phyloP scores from a whole-genome alignment of 2,888 invertebrate genomes.

The Subacronicta megacephala region DNA sequence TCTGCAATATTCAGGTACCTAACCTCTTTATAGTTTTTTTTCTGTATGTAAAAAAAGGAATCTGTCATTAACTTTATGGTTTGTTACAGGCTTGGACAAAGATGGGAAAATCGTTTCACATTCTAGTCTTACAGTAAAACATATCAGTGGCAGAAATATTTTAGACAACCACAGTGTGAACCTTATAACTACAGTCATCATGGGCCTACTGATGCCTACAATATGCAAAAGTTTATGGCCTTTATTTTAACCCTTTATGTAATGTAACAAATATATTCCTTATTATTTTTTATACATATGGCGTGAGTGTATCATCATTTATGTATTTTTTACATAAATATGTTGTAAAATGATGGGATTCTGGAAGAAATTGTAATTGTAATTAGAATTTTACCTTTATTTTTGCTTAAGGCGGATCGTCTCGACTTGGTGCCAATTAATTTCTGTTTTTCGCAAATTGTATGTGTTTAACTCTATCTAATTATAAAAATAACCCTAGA shows the following conservation, averaged over 20 bases:
- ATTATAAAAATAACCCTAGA: too few relatives aligned
- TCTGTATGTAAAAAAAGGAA: neutral
- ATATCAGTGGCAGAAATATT: slow-evolving; percentile 93
- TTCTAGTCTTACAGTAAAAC: slow-evolving; percentile 92
- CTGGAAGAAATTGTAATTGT: neutral
- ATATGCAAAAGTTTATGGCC: slow-evolving; percentile 83
- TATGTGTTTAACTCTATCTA: too few relatives aligned
- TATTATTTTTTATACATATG: slow-evolving; percentile 14
- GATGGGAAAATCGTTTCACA: slow-evolving; percentile 92
- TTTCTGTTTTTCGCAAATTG: too few relatives aligned
- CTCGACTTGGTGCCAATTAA: too few relatives aligned
- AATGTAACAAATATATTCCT: neutral
- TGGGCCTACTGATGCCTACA: slow-evolving; percentile 92
- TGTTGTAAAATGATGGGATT: slow-evolving; percentile 13
- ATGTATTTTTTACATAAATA: too few relatives aligned
- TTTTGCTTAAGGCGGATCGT: slow-evolving; percentile 10
- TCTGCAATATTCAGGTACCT: slow-evolving; percentile 94
- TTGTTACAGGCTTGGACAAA: slow-evolving; percentile 91
- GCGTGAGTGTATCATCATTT: too few relatives aligned
- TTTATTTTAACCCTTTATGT: slow-evolving; percentile 54
- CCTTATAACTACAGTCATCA: slow-evolving; percentile 93
- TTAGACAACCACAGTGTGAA: slow-evolving; percentile 97
- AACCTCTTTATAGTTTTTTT: neutral
- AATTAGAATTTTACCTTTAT: slow-evolving; percentile 8
- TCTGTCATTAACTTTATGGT: neutral